Conservation (phyloP, 2,797 vertebrate species). For the Dendrocincla tyrannina region DNA sequence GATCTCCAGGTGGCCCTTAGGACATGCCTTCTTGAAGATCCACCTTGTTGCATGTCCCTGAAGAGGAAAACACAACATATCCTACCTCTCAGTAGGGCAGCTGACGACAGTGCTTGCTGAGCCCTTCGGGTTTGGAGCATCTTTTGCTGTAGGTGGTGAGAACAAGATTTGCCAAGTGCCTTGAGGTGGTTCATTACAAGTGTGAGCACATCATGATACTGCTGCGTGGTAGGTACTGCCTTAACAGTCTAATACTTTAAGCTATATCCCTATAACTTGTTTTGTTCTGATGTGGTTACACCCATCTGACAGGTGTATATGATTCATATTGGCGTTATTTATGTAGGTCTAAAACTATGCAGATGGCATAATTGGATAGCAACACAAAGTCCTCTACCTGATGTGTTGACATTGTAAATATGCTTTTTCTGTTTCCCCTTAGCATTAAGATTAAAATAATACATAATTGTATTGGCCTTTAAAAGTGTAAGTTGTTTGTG, state of each 20-base stretch:
- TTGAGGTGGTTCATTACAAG: background rate
- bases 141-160: background rate
- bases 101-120: background rate
- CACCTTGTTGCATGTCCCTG: background rate
- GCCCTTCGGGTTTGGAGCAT: background rate
- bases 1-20: background rate
- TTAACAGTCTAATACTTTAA: background rate
- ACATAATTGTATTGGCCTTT: background rate
- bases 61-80: background rate
- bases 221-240: background rate
- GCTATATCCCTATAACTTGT: background rate
- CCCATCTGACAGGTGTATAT: background rate
- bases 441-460: constrained; percentile 28
- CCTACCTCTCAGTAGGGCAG: background rate
- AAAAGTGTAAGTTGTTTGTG: constrained; percentile 14
- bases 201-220: background rate
- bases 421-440: background rate
- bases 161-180: background rate
- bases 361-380: background rate
- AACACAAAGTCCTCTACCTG: background rate
- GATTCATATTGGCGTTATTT: background rate
- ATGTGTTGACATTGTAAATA: background rate
- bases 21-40: background rate
- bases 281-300: background rate
- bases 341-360: background rate